Percentiles rank a stretch among this genome's conserved stretches.
Conservation (phyloP, 2,113 vertebrate genomes). For the Megaceryle torquata region DNA sequence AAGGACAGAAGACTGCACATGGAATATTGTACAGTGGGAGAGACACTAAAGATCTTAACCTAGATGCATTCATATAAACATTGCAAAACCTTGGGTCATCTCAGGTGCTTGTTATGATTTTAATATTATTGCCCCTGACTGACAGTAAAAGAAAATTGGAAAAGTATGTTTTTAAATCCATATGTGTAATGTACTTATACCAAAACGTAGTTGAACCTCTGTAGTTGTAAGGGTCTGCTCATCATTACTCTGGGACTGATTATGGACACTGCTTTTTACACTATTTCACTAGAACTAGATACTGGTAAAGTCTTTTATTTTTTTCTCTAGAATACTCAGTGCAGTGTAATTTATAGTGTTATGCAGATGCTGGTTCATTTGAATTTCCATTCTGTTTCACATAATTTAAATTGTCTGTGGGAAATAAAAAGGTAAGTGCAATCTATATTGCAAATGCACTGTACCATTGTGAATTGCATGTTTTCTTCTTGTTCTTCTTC, state of each 20-base stretch:
- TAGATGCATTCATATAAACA: neutral
- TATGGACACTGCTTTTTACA: neutral
- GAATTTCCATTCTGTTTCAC: slow-evolving; percentile 63
- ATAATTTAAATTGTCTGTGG: slow-evolving; percentile 72
- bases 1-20: neutral
- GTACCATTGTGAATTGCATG: slow-evolving; percentile 60
- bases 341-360: slow-evolving; percentile 60
- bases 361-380: slow-evolving; percentile 69
- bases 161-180: neutral
- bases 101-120: neutral
- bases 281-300: neutral
- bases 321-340: neutral
- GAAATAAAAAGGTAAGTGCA: slow-evolving; percentile 81
- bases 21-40: neutral
- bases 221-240: neutral
- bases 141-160: neutral
- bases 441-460: slow-evolving; percentile 74
- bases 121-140: neutral
- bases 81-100: neutral
- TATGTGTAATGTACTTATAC: neutral
- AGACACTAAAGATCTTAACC: neutral
- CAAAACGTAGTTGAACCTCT: neutral
- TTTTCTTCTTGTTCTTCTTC: slow-evolving; percentile 49
- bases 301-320: slow-evolving; percentile 26
- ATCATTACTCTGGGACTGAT: neutral